Conservation (phyloP, 2,113 vertebrate genomes). For the Leptocoma aspasia region DNA sequence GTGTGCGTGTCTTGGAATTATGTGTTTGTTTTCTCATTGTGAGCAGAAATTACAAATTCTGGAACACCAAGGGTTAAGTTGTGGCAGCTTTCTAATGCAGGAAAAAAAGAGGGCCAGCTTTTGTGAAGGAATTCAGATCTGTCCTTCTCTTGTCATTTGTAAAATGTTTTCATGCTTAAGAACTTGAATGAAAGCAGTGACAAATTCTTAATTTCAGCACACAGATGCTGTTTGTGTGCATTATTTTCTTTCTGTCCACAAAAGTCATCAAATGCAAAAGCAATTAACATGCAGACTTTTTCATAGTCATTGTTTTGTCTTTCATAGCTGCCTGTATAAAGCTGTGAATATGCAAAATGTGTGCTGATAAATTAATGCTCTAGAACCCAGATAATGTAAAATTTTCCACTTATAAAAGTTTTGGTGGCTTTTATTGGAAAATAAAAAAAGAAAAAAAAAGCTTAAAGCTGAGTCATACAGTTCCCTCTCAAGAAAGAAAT, state of each 20-base stretch:
- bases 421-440: neutral
- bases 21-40: neutral
- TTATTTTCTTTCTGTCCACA: slow-evolving; percentile 30
- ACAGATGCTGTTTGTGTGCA: neutral
- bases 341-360: neutral
- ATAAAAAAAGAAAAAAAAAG: neutral
- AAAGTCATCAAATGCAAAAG: slow-evolving; percentile 1
- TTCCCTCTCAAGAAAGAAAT: neutral
- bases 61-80: neutral
- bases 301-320: no score
- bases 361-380: neutral
- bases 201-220: slow-evolving; percentile 7
- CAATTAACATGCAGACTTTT: neutral
- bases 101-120: neutral
- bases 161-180: slow-evolving; percentile 5
- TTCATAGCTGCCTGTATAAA: neutral
- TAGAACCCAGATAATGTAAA: neutral
- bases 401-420: neutral
- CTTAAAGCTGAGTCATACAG: neutral
- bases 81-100: neutral
- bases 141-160: neutral
- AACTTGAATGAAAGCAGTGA: slow-evolving; percentile 13
- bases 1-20: neutral
- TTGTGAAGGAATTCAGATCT: neutral
- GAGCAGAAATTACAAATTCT: neutral